Conservation (phyloP, 2,888 invertebrate genomes). For the Mimachlamys varia region DNA sequence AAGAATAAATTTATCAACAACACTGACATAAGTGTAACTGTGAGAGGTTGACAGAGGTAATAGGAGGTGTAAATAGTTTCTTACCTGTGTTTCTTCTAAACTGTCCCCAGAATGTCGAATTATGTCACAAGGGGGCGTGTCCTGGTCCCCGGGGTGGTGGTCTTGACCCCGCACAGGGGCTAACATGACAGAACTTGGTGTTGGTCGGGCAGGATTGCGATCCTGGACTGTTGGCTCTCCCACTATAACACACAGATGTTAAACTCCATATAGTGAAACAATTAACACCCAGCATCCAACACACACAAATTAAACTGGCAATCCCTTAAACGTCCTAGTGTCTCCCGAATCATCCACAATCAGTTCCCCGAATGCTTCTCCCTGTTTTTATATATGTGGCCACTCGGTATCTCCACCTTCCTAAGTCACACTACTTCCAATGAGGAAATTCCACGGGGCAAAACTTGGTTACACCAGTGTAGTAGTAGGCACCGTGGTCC, state of each 20-base stretch:
- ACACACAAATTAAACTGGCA: not conserved
- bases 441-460: constrained; percentile 21
- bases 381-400: not conserved
- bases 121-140: not conserved
- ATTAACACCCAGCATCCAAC: not conserved
- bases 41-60: no score
- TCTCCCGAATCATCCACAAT: not conserved
- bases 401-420: not conserved
- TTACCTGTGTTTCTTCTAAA: not conserved
- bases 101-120: no score
- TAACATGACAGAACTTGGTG: not conserved
- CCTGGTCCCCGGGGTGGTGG: not conserved
- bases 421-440: not conserved
- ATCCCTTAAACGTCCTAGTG: constrained; percentile 14
- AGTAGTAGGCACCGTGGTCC: not conserved
- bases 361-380: not conserved
- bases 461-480: constrained; percentile 11
- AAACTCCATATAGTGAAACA: constrained; percentile 7
- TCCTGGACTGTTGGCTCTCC: not conserved
- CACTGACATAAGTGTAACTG: no score
- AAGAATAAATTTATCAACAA: no score
- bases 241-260: constrained; percentile 17
- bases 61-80: not conserved
- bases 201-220: not conserved
- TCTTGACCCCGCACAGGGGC: not conserved